Evolutionary conservation across 2,888 invertebrate species (phyloP), one percentile per base, ranked within the genome.

Genomic region (Philhelius pedissequus): DNA sequence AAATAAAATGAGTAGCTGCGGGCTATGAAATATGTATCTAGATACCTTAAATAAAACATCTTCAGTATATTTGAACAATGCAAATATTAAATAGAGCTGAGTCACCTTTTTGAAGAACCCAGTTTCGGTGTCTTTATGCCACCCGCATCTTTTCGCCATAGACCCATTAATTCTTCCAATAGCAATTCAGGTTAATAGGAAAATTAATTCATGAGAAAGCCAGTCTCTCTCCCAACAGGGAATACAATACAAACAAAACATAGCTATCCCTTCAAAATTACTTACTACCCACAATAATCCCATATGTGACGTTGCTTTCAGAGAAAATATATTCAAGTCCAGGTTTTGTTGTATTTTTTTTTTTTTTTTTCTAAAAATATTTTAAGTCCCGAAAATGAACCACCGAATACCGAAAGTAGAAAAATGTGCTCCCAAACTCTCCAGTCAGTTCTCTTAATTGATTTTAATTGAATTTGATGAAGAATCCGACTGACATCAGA

Each of bases 381-480:
- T 20, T 25, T 20, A 70, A 76, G 32, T 7, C 38, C 77, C 60
- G 52, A 60, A 71, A 52, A 32, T 52, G 43, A 50, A 71, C 20
- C 81, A 32, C n/a, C n/a, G n/a, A n/a, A n/a, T n/a, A n/a, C n/a
- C n/a, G n/a, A n/a, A 58, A 71, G 50, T 54, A 68, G 71, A 73
- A 43, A 66, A 32, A 18, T 56, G n/a, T n/a, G 52, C 74, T 84
- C 68, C 75, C 66, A 80, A 84, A 75, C 83, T 84, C 83, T 84
- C 75, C 79, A 76, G 64, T 76, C 69, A 43, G 50, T 27, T 60
- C 71, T 64, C 54, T 84, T 80, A 84, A 84, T 84, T 84, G 80
- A 80, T 80, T 75, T 84, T 80, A 84, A 84, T 84, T 84, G 79
- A 84, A 84, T 80, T 84, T 84, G 84, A 84, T 84, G 84, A 80